Evolutionary conservation across 2,113 vertebrate genomes (phyloP).

Genomic region (Lynx canadensis): DNA sequence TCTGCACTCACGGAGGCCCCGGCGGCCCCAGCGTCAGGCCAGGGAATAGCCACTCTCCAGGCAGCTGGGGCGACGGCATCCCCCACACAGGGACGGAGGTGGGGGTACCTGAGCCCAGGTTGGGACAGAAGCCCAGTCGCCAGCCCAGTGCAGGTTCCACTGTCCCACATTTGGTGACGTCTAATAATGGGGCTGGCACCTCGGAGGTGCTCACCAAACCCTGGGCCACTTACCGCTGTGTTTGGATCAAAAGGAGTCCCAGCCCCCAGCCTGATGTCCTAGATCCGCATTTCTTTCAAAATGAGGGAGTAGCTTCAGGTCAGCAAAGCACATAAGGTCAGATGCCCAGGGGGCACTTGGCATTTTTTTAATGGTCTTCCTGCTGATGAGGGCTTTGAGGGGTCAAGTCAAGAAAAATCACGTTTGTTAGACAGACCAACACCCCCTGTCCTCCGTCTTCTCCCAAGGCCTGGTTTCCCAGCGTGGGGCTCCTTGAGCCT

Average conservation of each 20-base stretch:
- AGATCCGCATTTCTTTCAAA: background rate
- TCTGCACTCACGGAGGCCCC: background rate
- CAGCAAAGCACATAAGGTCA: background rate
- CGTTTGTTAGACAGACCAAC: background rate
- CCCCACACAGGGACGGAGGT: background rate
- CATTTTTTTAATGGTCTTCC: background rate
- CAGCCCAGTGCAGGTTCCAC: background rate
- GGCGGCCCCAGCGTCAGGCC: background rate
- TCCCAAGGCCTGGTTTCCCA: background rate
- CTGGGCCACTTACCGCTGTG: too few relatives aligned
- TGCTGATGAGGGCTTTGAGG: background rate
- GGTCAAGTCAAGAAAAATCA: background rate
- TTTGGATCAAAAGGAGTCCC: background rate
- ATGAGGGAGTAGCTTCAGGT: background rate
- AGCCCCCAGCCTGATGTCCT: background rate
- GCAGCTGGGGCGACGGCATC: rapidly evolving
- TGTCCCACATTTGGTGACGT: background rate
- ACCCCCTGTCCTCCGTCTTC: background rate
- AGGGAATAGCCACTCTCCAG: background rate
- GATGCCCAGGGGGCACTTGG: background rate
- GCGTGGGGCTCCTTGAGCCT: background rate
- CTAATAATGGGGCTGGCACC: background rate
- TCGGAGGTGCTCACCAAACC: background rate
- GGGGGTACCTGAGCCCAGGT: too few relatives aligned
- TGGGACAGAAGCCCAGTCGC: background rate